Conservation (phyloP, 2,113 vertebrate genomes). For the Empidonax alnorum region DNA sequence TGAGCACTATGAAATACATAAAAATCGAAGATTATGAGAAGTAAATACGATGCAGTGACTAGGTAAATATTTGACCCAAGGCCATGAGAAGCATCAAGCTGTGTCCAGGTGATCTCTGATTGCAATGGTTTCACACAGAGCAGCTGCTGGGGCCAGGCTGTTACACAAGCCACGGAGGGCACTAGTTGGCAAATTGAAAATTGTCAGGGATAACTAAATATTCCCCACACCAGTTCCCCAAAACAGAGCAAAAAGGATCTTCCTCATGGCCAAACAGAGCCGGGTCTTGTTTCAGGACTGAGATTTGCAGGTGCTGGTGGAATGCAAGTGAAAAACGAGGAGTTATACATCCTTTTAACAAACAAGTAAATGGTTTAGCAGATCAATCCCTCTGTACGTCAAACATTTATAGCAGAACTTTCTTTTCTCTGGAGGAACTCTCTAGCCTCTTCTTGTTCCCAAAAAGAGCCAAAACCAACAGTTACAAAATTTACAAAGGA, state of each 20-base stretch:
- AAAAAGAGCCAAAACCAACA: background rate
- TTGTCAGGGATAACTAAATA: background rate
- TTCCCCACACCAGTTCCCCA: background rate
- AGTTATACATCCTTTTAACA: background rate
- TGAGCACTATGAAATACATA: background rate
- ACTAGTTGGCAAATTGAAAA: background rate
- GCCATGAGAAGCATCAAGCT: background rate
- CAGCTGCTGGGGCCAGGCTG: background rate
- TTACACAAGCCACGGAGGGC: background rate
- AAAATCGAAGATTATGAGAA: background rate
- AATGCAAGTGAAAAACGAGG: background rate
- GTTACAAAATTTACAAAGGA: background rate
- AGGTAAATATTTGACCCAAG: background rate
- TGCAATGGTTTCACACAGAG: rapidly evolving
- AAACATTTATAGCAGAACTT: background rate
- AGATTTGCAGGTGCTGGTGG: background rate
- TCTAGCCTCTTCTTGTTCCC: background rate
- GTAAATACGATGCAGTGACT: background rate
- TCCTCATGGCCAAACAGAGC: background rate
- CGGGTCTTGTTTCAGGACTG: background rate
- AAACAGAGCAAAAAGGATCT: background rate
- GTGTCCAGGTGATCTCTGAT: background rate
- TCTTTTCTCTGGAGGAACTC: background rate
- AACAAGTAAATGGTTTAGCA: background rate
- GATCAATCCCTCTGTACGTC: background rate